Evolutionary conservation across 2,888 invertebrate species (phyloP).

Genomic region (Microplitis deprimator): DNA sequence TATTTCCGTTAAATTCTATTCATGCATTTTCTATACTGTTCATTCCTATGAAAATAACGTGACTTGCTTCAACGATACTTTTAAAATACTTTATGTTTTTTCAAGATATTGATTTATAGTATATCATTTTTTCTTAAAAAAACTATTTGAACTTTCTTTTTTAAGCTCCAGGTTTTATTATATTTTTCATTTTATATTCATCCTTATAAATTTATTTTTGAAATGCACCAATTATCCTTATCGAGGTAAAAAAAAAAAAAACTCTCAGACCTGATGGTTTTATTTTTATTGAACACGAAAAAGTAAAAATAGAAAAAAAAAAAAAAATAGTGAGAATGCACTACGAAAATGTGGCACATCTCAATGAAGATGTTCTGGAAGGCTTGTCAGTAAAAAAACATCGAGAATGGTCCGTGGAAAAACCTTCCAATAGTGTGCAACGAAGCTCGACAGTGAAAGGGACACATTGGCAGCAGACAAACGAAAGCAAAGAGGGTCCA

Average conservation of each 20-base stretch:
- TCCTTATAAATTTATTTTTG: background rate
- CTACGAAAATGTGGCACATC: background rate
- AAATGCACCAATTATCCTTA: too few relatives aligned
- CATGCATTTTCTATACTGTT: conserved; percentile 11
- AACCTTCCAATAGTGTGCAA: conserved; percentile 9
- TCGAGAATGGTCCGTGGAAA: conserved; percentile 13
- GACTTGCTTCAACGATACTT: conserved; percentile 55
- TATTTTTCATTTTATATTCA: background rate
- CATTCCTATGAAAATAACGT: conserved; percentile 43
- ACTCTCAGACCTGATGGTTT: background rate
- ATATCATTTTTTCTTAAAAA: background rate
- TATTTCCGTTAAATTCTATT: conserved; percentile 42
- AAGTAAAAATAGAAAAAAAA: background rate
- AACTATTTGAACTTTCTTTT: too few relatives aligned
- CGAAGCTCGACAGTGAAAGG: conserved; percentile 6
- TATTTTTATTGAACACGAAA: background rate
- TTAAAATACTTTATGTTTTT: conserved; percentile 45
- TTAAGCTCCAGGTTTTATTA: too few relatives aligned
- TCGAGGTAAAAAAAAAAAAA: too few relatives aligned
- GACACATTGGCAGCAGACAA: conserved; percentile 22
- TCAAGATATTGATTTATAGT: conserved; percentile 2
- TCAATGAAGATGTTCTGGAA: conserved; percentile 21
- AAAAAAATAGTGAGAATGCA: background rate
- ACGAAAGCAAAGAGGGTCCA: conserved; percentile 41
- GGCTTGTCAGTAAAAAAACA: conserved; percentile 9